A percentile compares a stretch with the other conserved stretches of the same genome.
Conservation (phyloP, 2,113 vertebrate genomes). For the Damaliscus lunatus region DNA sequence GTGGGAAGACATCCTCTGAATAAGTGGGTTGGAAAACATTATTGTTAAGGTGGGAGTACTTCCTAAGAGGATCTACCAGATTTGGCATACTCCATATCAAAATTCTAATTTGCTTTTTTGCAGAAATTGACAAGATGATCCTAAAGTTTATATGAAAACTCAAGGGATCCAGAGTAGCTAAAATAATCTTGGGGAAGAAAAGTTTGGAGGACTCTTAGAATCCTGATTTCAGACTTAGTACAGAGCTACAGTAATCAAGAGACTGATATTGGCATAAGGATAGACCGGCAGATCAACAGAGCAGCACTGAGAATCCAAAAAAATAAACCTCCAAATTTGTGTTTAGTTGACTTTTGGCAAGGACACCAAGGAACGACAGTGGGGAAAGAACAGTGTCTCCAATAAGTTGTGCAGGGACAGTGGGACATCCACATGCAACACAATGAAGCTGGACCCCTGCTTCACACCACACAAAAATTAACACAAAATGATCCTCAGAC, state of each 20-base stretch:
- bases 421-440: background rate
- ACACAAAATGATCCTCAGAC: background rate
- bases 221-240: background rate
- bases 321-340: background rate
- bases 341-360: background rate
- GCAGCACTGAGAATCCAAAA: background rate
- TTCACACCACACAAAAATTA: background rate
- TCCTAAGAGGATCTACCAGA: background rate
- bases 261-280: background rate
- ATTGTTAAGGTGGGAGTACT: background rate
- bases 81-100: background rate
- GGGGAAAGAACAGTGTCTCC: background rate
- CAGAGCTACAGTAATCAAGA: background rate
- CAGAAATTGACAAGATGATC: background rate
- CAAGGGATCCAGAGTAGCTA: background rate
- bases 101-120: background rate
- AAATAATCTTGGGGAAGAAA: background rate
- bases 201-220: background rate
- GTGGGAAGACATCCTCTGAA: background rate
- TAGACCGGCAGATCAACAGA: background rate
- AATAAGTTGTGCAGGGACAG: background rate
- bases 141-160: background rate
- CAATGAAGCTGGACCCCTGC: background rate
- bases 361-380: background rate
- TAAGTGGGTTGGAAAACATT: background rate